Evolutionary conservation across 2,888 invertebrate species (phyloP).

Genomic region (Hypolimnas misippus): DNA sequence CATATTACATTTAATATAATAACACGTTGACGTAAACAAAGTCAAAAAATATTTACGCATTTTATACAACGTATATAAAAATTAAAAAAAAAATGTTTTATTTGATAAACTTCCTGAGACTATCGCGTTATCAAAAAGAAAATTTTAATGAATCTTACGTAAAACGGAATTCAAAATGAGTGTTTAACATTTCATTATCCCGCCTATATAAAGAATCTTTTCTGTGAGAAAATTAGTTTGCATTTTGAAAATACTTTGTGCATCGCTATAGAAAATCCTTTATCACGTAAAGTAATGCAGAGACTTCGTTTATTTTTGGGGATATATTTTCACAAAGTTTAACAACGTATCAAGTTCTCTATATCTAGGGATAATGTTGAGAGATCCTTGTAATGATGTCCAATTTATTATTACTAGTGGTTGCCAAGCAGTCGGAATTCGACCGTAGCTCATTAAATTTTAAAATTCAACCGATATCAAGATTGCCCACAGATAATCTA

Average conservation of each 20-base stretch:
- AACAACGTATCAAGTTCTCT: neutral
- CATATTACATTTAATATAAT: no score
- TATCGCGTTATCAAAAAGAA: constrained; percentile 23
- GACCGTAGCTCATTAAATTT: no score
- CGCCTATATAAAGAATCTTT: constrained; percentile 28
- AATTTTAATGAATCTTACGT: constrained; percentile 27
- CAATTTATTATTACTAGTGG: neutral
- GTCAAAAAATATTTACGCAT: neutral
- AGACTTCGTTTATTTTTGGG: constrained; percentile 20
- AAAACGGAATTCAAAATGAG: constrained; percentile 31
- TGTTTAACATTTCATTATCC: constrained; percentile 32
- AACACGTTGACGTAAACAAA: no score
- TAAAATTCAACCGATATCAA: no score
- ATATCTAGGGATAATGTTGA: neutral
- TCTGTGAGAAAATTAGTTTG: constrained; percentile 30
- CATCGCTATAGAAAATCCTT: constrained; percentile 24
- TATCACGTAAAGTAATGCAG: constrained; percentile 27
- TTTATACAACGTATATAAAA: neutral
- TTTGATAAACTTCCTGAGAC: neutral
- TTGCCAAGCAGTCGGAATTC: no score
- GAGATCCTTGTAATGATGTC: neutral
- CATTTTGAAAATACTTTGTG: constrained; percentile 32
- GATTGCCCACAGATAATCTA: no score
- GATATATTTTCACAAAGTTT: constrained; percentile 14
- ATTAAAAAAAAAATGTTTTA: neutral